Base-by-base conservation (phyloP, 2,113 vertebrate genomes). In the Halcyon malimbica region DNA sequence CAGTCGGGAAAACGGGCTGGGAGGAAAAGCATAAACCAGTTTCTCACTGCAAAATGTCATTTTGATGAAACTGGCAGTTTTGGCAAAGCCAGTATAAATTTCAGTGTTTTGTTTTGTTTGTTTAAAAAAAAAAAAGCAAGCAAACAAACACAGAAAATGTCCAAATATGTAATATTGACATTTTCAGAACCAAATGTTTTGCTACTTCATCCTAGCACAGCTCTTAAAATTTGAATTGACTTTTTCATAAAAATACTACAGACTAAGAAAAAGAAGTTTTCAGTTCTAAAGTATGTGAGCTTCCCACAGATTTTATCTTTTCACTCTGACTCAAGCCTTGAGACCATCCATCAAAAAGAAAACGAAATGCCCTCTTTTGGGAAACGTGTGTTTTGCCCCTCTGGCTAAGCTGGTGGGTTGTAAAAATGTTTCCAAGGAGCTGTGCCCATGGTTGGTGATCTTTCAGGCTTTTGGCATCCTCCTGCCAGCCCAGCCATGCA, bases 141-240 rank as follows among this genome's bases (percentile, higher is more conserved):
- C 24, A 51, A 59, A 12, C 77, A 91, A 82, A 84, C 60, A 75
- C 39, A 84, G 91, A 95, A 97, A 89, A 97, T 68, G 67, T 89
- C 91, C 93, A 96, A 96, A 95, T 93, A 85, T 69, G 89, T 94
- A 95, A 96, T 96, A 96, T 64, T 96, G 95, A 96, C 89, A 96
- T 94, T 96, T 96, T 94, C 93, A 91, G 81, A 96, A 95, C 74
- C 74, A 93, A 97, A 96, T 96, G 78, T 95, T 97, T 96, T 96
- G 91, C 74, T 87, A 73, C 89, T 95, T 78, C 87, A 64, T 91
- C 73, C 85, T 80, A 90, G 53, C 59, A 68, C 39, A 53, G 79
- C 82, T 94, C 89, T 94, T 95, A 76, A 91, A 94, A 87, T 92
- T 64, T 39, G 65, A 92, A 78, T 92, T 67, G 89, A 56, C 42